Conservation (phyloP, 2,797 vertebrate genomes). For the Falco biarmicus region DNA sequence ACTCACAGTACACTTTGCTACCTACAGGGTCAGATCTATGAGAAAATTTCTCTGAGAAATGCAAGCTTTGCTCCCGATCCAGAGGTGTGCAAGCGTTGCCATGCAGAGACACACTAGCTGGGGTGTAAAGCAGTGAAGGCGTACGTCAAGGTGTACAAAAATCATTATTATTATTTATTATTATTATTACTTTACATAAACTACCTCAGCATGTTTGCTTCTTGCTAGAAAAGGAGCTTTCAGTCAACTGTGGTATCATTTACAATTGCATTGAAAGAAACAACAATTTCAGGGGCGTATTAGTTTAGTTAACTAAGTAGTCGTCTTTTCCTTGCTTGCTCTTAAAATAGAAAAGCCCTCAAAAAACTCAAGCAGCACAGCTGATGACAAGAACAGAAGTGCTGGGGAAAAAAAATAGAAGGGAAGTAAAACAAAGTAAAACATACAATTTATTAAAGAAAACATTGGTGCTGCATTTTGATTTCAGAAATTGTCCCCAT, state of each 20-base stretch:
- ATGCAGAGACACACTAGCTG: not conserved
- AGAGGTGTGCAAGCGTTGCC: not conserved
- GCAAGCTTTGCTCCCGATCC: rapidly evolving
- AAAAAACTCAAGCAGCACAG: not conserved
- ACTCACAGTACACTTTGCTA: not conserved
- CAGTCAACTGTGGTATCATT: not conserved
- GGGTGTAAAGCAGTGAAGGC: not conserved
- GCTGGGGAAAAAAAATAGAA: not conserved
- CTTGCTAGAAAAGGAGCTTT: not conserved
- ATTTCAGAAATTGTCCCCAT: constrained; percentile 57
- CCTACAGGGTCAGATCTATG: rapidly evolving
- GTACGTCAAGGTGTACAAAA: not conserved
- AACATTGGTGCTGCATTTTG: constrained; percentile 29
- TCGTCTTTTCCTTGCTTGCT: not conserved
- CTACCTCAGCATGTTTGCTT: not conserved
- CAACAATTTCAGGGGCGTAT: not conserved
- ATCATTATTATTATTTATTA: no score
- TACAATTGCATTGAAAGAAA: not conserved
- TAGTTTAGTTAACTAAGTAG: not conserved
- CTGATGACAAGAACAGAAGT: constrained; percentile 23
- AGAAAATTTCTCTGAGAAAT: not conserved
- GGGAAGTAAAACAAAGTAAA: constrained; percentile 14
- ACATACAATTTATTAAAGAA: constrained; percentile 50
- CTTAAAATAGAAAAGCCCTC: not conserved
- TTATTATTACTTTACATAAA: not conserved